These are phyloP conservation scores for Lycodopsis pacificus DNA, from an alignment of 2,797 vertebrate genomes.

Conservation along the genomic window DNA sequence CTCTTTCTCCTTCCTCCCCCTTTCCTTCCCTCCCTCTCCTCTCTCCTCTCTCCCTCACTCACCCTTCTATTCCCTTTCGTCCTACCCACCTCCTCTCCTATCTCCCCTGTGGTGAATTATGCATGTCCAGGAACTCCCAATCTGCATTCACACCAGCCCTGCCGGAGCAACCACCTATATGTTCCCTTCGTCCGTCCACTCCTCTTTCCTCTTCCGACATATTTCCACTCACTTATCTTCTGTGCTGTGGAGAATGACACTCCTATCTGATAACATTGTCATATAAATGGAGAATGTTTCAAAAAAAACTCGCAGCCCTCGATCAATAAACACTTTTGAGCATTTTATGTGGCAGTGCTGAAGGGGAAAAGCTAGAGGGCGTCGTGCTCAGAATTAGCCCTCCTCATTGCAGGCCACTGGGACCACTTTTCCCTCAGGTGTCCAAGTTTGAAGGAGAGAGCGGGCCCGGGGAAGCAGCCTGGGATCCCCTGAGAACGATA, in stretches of 20 bases:
- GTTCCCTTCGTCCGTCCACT: conserved; percentile 63
- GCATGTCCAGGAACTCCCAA: conserved; percentile 91
- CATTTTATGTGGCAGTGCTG: conserved; percentile 11
- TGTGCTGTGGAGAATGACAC: conserved; percentile 25
- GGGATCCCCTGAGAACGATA: conserved; percentile 75
- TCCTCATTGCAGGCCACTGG: conserved; percentile 49
- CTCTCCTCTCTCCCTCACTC: conserved; percentile 70
- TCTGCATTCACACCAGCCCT: conserved; percentile 91
- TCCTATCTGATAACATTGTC: conserved; percentile 46
- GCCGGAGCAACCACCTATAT: conserved; percentile 81
- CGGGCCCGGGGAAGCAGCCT: conserved; percentile 51
- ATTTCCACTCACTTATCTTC: conserved; percentile 54
- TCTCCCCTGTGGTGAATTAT: conserved; percentile 94
- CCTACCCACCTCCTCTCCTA: conserved; percentile 84
- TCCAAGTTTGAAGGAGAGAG: conserved; percentile 56
- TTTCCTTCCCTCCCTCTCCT: conserved; percentile 54
- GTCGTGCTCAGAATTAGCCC: conserved; percentile 55
- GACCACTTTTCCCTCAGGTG: conserved; percentile 59
- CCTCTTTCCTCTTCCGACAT: conserved; percentile 54
- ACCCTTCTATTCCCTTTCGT: conserved; percentile 88
- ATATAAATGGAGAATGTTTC: conserved; percentile 33
- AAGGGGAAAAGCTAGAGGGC: conserved; percentile 33
- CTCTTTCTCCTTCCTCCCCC: conserved; percentile 77
- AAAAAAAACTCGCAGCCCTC: conserved; percentile 1
- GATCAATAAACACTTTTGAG: conserved; percentile 42